Percentiles rank a stretch among this genome's conserved stretches.
Conservation (phyloP, 30 jellyfish, hydroid and myxozoan genomes). For the Mastigias papua region DNA sequence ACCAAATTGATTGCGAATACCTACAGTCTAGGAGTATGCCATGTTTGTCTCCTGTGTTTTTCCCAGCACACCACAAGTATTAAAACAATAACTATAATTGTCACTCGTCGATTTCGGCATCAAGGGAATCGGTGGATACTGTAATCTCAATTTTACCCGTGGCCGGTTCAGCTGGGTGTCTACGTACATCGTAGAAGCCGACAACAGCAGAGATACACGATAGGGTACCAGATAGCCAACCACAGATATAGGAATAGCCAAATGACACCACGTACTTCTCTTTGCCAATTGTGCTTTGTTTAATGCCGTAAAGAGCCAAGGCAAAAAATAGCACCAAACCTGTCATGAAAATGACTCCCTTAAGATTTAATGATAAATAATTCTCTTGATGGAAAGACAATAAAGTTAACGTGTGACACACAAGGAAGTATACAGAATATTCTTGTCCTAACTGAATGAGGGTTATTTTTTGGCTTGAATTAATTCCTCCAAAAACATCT, state of each 20-base stretch:
- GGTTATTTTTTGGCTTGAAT: too few species aligned
- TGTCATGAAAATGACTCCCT: too few species aligned
- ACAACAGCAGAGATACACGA: conserved; percentile 25
- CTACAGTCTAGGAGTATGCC: background rate
- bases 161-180: conserved; percentile 7
- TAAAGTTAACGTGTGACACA: too few species aligned
- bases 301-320: conserved; percentile 29
- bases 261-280: conserved; percentile 1
- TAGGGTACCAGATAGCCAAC: conserved; percentile 52
- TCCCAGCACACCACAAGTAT: background rate
- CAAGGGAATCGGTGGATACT: background rate
- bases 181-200: conserved; percentile 7
- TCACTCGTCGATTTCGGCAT: conserved; percentile 1
- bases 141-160: background rate
- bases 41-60: background rate
- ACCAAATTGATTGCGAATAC: background rate
- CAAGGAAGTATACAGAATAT: too few species aligned
- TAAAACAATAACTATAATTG: background rate
- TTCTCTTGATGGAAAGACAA: too few species aligned
- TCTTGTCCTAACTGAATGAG: too few species aligned
- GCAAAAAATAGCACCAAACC: conserved; percentile 51
- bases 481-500: too few species aligned
- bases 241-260: conserved; percentile 43
- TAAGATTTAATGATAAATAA: too few species aligned
- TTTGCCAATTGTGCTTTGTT: conserved; percentile 15